Evolutionary conservation across 2,797 vertebrate species (phyloP), one percentile per base, ranked within the genome.

Genomic region (Hippocampus kuda): DNA sequence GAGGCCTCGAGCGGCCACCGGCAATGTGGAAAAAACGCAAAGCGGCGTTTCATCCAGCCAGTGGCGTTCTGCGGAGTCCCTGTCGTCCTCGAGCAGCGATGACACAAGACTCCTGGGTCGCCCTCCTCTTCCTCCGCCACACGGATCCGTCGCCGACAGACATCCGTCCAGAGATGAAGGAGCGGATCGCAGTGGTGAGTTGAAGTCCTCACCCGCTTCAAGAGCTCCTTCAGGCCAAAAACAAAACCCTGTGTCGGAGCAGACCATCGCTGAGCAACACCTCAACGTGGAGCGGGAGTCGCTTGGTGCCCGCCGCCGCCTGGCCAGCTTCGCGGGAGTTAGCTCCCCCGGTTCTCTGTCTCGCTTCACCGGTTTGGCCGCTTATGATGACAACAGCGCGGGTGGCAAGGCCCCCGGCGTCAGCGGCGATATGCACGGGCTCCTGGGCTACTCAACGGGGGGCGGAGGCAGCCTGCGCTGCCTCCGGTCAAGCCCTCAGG

Each of bases 321-420:
- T 98, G 68, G 95, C 95, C 75, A 98, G 95, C 83, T 98, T 99
- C 68, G 93, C 95, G 73, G 95, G 95, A 13, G 81, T 94, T 77
- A 92, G 95, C 67, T 96, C 94, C 18, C 91, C 91, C 0, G 92
- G 93, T 66, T 95, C 94, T 0, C 83, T 92, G 1, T 93, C 94
- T 62, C 94, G 94, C 44, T 94, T 93, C 66, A 89, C 94, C 38
- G 92, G 93, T 49, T 90, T 93, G 2, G 84, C 88, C 1, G 92
- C 89, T 20, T 93, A 93, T 5, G 83, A 89, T 68, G 87, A 93
- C 3, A 71, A 81, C 70, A 93, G 93, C 79, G 94, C 94, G 49
- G 93, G 93, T 0, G 91, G 89, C 78, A 94, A 93, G 69, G 87
- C 90, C 69, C 85, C 74, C 18, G 71, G 89, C 0, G 22, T 74